Conservation (phyloP, 1,140 invertebrate genomes). For the Drosophila quadrilineata region DNA sequence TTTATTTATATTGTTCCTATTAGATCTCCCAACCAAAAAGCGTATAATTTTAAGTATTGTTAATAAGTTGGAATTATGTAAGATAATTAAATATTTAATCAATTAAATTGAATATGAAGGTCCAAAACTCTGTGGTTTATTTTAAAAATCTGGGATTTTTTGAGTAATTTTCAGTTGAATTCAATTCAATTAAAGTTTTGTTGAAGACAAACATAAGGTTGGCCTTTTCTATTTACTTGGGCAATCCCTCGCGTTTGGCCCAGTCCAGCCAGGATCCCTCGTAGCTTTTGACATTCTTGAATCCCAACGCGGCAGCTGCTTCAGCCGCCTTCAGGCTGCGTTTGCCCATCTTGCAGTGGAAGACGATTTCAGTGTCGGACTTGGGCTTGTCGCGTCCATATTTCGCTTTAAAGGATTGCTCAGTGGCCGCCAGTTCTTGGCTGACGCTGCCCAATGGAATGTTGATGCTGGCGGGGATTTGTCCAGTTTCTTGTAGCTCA, state of each 20-base stretch:
- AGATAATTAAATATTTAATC: too few relatives aligned
- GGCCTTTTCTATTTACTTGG: slow-evolving; percentile 36
- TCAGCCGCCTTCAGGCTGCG: slow-evolving; percentile 84
- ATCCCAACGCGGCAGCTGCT: slow-evolving; percentile 83
- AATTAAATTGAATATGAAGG: too few relatives aligned
- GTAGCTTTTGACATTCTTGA: slow-evolving; percentile 82
- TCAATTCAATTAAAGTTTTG: slow-evolving; percentile 24
- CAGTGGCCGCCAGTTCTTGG: slow-evolving; percentile 57
- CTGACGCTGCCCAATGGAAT: slow-evolving; percentile 84
- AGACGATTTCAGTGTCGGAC: slow-evolving; percentile 83
- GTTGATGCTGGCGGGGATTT: slow-evolving; percentile 87
- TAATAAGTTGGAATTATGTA: too few relatives aligned
- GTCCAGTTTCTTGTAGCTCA: slow-evolving; percentile 85
- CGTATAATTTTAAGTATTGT: neutral
- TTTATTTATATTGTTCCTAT: neutral
- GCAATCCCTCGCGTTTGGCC: slow-evolving; percentile 82
- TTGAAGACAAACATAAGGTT: neutral
- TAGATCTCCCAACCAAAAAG: slow-evolving; percentile 7
- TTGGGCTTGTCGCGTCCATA: slow-evolving; percentile 83
- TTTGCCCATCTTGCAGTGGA: slow-evolving; percentile 85
- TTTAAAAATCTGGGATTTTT: too few relatives aligned
- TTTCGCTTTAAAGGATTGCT: slow-evolving; percentile 81
- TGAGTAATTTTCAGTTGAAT: slow-evolving; percentile 25
- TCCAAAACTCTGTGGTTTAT: too few relatives aligned
- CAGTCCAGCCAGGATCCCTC: slow-evolving; percentile 82